Base-by-base conservation (phyloP, 2,113 vertebrate species). In the Nyctibius bracteatus region DNA sequence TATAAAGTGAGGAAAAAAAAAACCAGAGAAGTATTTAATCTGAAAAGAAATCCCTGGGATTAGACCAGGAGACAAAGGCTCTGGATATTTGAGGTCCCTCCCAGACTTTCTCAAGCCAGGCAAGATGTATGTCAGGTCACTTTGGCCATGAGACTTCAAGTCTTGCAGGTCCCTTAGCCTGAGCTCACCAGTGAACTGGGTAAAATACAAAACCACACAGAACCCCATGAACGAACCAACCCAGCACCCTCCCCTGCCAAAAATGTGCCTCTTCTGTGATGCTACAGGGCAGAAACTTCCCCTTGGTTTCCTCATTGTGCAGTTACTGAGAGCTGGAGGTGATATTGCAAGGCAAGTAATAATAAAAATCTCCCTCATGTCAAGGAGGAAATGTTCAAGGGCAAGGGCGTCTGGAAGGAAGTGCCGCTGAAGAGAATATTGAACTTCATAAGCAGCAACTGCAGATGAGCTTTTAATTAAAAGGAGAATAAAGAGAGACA, bases 221-320 rank as follows among this genome's bases (percentile, higher is more conserved):
- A 46, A 7, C 1, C 5, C 6, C 1, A 0, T 6, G 20, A 88
- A 35, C 0, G 2, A 86, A 24, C 14, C 10, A 77, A 12, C 7
- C 6, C n/a, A 73, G 6, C 22, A 24, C 3, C n/a, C 23, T 67
- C 23, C n/a, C 17, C 21, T 35, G 16, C 27, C 28, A 37, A 12
- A 25, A 58, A 51, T 3, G 8, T 79, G 22, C 9, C 8, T 62
- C 33, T 47, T 79, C 70, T 47, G 15, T 1, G 0, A 13, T n/a
- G 35, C 37, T 68, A 10, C 24, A 61, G 10, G 44, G 33, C 16
- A 82, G 52, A 81, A 81, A 31, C 19, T 47, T 85, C 46, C 30
- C 8, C 16, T 0, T 39, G 16, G 24, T 75, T 72, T 73, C n/a
- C 20, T 68, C 59, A 35, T 37, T 28, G 19, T 30, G 17, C 39